These are phyloP conservation scores for Aegotheles bennettii DNA, from an alignment of 2,113 vertebrate genomes.

Conservation along the genomic window DNA sequence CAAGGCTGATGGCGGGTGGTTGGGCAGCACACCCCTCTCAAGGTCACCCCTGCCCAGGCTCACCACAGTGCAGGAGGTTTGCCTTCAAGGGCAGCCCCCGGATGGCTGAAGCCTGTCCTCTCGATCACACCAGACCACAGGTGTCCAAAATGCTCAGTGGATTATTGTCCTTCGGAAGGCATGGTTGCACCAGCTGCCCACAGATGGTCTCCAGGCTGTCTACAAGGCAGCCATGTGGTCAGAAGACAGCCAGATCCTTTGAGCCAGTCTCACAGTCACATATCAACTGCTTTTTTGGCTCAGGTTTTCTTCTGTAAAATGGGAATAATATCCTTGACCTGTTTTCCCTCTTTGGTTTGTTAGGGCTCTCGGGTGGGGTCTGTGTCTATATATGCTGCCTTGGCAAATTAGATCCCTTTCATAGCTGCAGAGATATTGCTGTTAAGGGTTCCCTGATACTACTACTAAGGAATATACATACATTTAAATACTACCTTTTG, in stretches of 20 bases:
- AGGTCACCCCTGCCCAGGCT: neutral
- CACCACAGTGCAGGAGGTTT: fast-evolving
- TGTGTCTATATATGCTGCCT: neutral
- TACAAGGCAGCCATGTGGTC: neutral
- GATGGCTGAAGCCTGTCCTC: neutral
- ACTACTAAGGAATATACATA: neutral
- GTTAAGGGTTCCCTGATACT: neutral
- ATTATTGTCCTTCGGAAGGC: neutral
- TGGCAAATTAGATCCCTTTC: neutral
- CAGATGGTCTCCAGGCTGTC: neutral
- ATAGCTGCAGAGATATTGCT: neutral
- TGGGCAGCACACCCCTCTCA: neutral
- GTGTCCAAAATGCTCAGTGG: neutral
- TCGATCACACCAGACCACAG: fast-evolving
- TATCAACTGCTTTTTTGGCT: neutral
- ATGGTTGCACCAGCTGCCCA: neutral
- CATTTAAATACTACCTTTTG: neutral
- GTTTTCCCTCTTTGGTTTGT: neutral
- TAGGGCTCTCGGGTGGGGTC: neutral
- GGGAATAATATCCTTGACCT: neutral
- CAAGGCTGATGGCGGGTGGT: neutral
- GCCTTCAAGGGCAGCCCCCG: neutral
- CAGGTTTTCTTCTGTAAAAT: neutral
- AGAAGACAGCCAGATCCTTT: neutral
- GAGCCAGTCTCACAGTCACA: neutral